A percentile compares a stretch with the other conserved stretches of the same genome.
These are phyloP conservation scores for Lordiphosa fenestrarum DNA, from an alignment of 2,888 invertebrate genomes.

Conservation along the genomic window DNA sequence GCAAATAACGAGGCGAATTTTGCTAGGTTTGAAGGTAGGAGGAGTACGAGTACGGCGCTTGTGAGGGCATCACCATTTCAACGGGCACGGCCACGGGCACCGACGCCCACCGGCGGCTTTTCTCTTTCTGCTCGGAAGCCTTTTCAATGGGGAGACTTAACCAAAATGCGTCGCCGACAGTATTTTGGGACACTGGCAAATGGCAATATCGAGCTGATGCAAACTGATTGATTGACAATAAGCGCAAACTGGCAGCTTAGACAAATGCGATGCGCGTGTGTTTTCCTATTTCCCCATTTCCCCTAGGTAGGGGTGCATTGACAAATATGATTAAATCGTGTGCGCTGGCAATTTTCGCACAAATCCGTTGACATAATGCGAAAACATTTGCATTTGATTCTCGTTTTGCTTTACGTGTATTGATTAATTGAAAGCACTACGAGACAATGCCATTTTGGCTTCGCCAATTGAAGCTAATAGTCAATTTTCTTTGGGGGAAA, in stretches of 20 bases:
- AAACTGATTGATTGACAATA: conserved; percentile 61
- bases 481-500: conserved; percentile 43
- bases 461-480: conserved; percentile 21
- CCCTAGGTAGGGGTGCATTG: conserved; percentile 20
- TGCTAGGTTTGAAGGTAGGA: conserved; percentile 16
- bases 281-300: neutral
- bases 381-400: conserved; percentile 38
- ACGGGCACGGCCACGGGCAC: conserved; percentile 9
- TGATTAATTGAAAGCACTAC: conserved; percentile 50
- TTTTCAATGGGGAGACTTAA: conserved; percentile 37
- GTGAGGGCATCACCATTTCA: conserved; percentile 17
- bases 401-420: conserved; percentile 11
- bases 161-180: conserved; percentile 17
- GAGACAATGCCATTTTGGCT: conserved; percentile 16
- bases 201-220: conserved; percentile 22
- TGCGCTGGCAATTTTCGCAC: neutral
- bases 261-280: conserved; percentile 39
- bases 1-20: conserved; percentile 58
- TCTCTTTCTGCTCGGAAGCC: conserved; percentile 19
- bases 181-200: conserved; percentile 17
- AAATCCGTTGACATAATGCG: conserved; percentile 30
- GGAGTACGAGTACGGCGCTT: conserved; percentile 2
- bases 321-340: conserved; percentile 42
- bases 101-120: conserved; percentile 1
- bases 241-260: conserved; percentile 47